These are phyloP conservation scores for Steatocranus sp. DNA, from an alignment of 2,797 vertebrate genomes.

Conservation along the genomic window DNA sequence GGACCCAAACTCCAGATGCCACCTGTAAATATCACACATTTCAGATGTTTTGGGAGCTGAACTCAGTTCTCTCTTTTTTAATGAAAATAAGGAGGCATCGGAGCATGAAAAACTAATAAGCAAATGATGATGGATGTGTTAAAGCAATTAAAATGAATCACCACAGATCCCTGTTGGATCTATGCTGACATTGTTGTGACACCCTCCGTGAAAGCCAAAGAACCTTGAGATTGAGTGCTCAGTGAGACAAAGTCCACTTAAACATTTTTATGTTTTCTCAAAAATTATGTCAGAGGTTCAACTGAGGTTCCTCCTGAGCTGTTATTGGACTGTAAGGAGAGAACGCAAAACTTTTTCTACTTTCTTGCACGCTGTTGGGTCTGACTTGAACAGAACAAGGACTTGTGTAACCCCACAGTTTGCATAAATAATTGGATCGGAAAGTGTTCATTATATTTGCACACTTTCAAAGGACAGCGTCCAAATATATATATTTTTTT, in stretches of 20 bases:
- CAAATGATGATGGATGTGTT: slow-evolving; percentile 48
- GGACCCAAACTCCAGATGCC: slow-evolving; percentile 33
- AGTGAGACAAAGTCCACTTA: slow-evolving; percentile 8
- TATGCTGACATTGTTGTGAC: slow-evolving; percentile 13
- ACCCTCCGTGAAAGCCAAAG: slow-evolving; percentile 33
- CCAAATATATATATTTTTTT: not conserved
- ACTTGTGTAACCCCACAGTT: not conserved
- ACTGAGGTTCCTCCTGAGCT: not conserved
- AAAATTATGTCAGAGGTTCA: not conserved
- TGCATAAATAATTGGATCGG: slow-evolving; percentile 27
- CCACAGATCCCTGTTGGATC: slow-evolving; percentile 31
- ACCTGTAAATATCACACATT: slow-evolving; percentile 52
- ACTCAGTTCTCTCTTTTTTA: slow-evolving; percentile 23
- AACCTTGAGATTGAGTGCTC: slow-evolving; percentile 20
- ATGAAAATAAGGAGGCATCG: slow-evolving; percentile 31
- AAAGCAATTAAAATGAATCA: slow-evolving; percentile 32
- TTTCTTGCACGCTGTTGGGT: slow-evolving; percentile 2
- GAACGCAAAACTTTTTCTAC: not conserved
- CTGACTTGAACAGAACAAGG: not conserved
- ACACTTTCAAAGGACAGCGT: not conserved
- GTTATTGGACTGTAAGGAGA: not conserved
- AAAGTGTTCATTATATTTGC: slow-evolving; percentile 14
- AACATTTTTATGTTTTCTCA: slow-evolving; percentile 6
- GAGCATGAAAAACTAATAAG: slow-evolving; percentile 43
- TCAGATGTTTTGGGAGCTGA: slow-evolving; percentile 27